Evolutionary conservation across 2,113 vertebrate genomes (phyloP), one percentile per base, ranked within the genome.

Genomic region (Collichthys lucidus): DNA sequence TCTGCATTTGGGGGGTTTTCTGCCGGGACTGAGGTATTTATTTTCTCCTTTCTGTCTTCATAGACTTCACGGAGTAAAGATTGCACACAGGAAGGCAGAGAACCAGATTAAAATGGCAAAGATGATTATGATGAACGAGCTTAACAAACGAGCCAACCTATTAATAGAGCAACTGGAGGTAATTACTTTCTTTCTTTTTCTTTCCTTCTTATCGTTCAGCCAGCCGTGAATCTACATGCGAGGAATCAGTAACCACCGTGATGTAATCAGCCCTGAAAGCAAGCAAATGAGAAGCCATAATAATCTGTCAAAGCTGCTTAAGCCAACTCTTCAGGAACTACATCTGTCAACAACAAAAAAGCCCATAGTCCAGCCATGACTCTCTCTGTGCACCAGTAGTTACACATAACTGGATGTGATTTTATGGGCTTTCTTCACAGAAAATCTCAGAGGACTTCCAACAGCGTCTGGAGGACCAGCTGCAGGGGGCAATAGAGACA

Each of bases 51-150:
- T 88, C 50, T 63, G 88, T 84, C 80, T 74, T 49, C 12, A 19
- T 55, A 99, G 98, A 93, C 92, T 99, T 88, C 97, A 97, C 86
- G 97, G 97, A 91, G 94, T 99, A 84, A 98, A 98, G 83, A 96
- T 97, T 89, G 95, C 97, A 72, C 96, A 98, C 82, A 96, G 95
- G 93, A 99, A 97, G 87, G 96, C 98, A 81, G 98, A 99, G 95
- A 98, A 97, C 94, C 98, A 99, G 94, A 99, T 99, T 91, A 98
- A 99, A 96, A 98, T 97, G 96, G 97, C 98, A 86, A 98, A 98
- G 94, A 97, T 99, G 97, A 95, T 98, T 93, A 96, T 99, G 94
- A 96, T 98, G 92, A 99, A 96, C 83, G 98, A 99, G 94, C 95
- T 99, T 87, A 98, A 97, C 95, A 99, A 98, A 93, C 95, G 98